phyloP scores from a whole-genome alignment of 2,888 invertebrate species.

The Lymantria dispar region DNA sequence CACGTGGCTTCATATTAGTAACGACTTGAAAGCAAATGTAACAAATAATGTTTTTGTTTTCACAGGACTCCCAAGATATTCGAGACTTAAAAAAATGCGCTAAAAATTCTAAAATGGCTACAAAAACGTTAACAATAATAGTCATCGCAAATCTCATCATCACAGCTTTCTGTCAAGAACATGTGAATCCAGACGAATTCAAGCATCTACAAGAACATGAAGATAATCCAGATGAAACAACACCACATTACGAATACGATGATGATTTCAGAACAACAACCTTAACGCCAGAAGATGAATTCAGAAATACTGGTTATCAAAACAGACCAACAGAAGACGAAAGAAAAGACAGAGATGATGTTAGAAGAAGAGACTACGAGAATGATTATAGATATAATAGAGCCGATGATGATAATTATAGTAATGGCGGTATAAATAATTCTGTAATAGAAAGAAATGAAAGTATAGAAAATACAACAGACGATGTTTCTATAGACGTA shows the following conservation, averaged over 20 bases:
- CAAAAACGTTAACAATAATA: slow-evolving; percentile 18
- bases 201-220: slow-evolving; percentile 14
- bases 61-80: not conserved
- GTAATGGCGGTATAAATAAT: not conserved
- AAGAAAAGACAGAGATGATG: not conserved
- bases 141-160: slow-evolving; percentile 18
- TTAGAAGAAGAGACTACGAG: not conserved
- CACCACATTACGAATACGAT: slow-evolving; percentile 1
- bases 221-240: slow-evolving; percentile 16
- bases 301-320: not conserved
- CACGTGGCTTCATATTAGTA: too few species aligned
- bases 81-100: slow-evolving; percentile 21
- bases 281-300: not conserved
- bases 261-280: slow-evolving; percentile 16
- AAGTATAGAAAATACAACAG: slow-evolving; percentile 17
- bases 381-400: not conserved
- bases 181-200: slow-evolving; percentile 17
- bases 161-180: slow-evolving; percentile 10
- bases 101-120: slow-evolving; percentile 20
- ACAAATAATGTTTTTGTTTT: not conserved
- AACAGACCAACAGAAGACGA: not conserved
- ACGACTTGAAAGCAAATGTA: too few species aligned
- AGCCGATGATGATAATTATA: not conserved
- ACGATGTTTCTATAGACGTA: slow-evolving; percentile 15
- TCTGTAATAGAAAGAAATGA: slow-evolving; percentile 7